Base-by-base conservation (phyloP, 2,888 invertebrate species). In the Alviniconcha strummeri region DNA sequence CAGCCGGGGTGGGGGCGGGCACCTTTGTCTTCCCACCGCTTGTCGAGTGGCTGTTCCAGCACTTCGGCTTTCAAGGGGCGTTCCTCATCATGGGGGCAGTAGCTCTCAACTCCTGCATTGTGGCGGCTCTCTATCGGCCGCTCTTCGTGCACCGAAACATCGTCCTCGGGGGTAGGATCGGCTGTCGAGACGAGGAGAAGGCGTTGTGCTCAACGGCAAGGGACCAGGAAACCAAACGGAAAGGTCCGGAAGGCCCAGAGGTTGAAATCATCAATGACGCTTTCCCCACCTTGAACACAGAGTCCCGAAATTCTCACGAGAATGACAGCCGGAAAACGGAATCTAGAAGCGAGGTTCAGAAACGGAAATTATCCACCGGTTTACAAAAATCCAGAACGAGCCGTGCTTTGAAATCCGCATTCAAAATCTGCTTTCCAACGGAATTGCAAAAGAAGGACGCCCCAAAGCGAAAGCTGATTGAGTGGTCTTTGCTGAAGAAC, bases 1-100 rank as follows among this genome's bases (percentile, higher is more conserved):
- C 91, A 1, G 88, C 90, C 17, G 91, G 91, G 11, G 91, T 91
- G 69, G 91, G 91, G 3, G 84, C 90, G 6, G 91, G 91, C 8
- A 88, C 90, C 76, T 90, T 91, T 82, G 55, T 87, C 0, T 78
- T 91, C 17, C 91, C 91, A 5, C 89, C 90, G 0, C 52, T 89
- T 3, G 84, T 90, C 15, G 89, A 91, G 81, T 84, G 84, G 7
- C 78, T 89, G 5, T 91, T 91, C 81, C 87, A 85, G 9, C 78
- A 85, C 15, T 90, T 89, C 84, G 89, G 89, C 5, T 90, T 86
- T 83, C 81, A 84, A 67, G 91, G 90, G 5, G 87, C 90, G 0
- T 90, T 91, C 86, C 69, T 90, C 8, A 81, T 91, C 13, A 71
- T 90, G 78, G 83, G 88, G 9, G 90, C 86, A 8, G 75, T 90